Evolutionary conservation across 1,140 invertebrate genomes (phyloP), one percentile per base, ranked within the genome.

Genomic region (Saccostrea glomerata): DNA sequence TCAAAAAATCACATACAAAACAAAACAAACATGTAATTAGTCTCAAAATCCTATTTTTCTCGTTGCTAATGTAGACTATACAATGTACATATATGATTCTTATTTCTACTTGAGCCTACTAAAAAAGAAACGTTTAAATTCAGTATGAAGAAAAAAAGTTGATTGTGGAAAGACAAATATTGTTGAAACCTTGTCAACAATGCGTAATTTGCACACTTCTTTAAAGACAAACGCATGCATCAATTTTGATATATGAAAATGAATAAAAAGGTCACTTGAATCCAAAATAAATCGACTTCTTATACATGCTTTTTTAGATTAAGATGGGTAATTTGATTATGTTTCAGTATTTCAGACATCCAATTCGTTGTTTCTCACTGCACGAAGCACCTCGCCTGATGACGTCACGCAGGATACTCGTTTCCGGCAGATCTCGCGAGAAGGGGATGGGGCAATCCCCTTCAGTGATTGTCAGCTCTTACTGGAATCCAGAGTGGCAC

Each of bases 401-500:
- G 30, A 77, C 25, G 70, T 17, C 1, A 77, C 70, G 20, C n/a
- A 20, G 17, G 70, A 77, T 25, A 30, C 15, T 77, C 70, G 25
- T 77, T 77, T 77, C 70, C 70, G 70, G 25, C 25, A 25, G 30
- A 77, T 17, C 30, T 77, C 70, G 12, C 23, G 70, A 25, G 70
- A 30, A 30, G 15, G 70, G 15, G 70, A 15, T 15, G 25, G 30
- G 0, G 7, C 30, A 23, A 12, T 25, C 15, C 70, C 70, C 7
- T 15, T 25, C 70, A 77, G 70, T 77, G 70, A 77, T 36, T 77
- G 70, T 77, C 70, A 77, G 25, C 70, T 77, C 70, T 77, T 77
- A 36, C 70, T 77, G 23, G 30, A 15, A 11, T 77, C 70, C 30
- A 77, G 15, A 15, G 23, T 23, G 2, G 70, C 70, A 13, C 70